Evolutionary conservation across 1,140 invertebrate genomes (phyloP), one percentile per base, ranked within the genome.

Genomic region (Myzus persicae): DNA sequence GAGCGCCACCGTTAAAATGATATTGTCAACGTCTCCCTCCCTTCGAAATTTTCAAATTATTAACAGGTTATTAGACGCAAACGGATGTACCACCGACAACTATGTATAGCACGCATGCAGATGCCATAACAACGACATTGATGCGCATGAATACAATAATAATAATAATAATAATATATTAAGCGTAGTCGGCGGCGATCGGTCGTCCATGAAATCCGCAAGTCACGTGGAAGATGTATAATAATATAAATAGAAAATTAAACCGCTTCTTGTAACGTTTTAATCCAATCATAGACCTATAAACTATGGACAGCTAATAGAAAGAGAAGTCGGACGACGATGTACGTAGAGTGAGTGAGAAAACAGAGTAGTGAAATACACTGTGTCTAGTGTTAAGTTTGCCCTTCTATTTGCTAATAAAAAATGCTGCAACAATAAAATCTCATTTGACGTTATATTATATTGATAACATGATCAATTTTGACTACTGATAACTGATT

Each of bases 61-160:
- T 51, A 54, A 89, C 88, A 89, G 48, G 48, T 89, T 89, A 89
- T 89, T 89, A 54, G 48, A 40, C 88, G 46, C 38, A 40, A 89
- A 26, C 14, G 36, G 51, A 54, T 54, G 48, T 36, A 51, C n/a
- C 44, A 38, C n/a, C 46, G 44, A 51, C 46, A 22, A 51, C 48
- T 36, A 44, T n/a, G 6, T 38, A 31, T 85, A 31, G n/a, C 44
- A 44, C 42, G 38, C 82, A 42, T 4, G 24, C 38, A 40, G 40
- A 31, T 51, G 31, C 31, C 31, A n/a, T 67, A 67, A 59, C 54
- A 67, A 76, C 14, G 59, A 76, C 31, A 76, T n/a, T 31, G 59
- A 2, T n/a, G 31, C 3, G 14, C 59, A 76, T 36, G 31, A 76
- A n/a, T 76, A 76, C 20, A 48, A 48, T 67, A 67, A 67, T 67